Conservation (phyloP, 2,888 invertebrate genomes). For the Fragum whitleyi region DNA sequence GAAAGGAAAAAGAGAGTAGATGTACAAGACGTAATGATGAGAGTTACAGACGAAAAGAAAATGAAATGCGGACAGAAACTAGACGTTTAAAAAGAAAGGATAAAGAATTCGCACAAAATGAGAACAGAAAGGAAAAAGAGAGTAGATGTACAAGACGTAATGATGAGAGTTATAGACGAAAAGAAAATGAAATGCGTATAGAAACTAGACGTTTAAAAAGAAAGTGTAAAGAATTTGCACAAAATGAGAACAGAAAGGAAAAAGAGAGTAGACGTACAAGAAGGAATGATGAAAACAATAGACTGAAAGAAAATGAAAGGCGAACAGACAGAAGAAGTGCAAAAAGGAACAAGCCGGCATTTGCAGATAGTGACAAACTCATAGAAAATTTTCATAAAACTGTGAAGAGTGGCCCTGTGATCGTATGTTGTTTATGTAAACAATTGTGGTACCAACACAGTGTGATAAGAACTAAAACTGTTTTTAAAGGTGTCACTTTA, state of each 20-base stretch:
- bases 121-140: not conserved
- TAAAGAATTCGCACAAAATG: not conserved
- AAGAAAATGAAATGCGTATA: not conserved
- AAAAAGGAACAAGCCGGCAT: not conserved
- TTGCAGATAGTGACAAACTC: conserved; percentile 16
- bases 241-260: not conserved
- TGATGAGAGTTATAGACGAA: not conserved
- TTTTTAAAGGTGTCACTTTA: conserved; percentile 10
- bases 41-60: conserved; percentile 1
- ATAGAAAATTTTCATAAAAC: conserved; percentile 34
- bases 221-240: not conserved
- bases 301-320: not conserved
- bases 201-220: not conserved
- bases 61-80: not conserved
- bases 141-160: conserved; percentile 6
- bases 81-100: conserved; percentile 10
- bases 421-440: conserved; percentile 50
- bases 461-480: not conserved
- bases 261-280: not conserved
- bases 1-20: conserved; percentile 2
- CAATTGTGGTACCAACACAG: conserved; percentile 44
- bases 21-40: conserved; percentile 9
- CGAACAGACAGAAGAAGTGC: conserved; percentile 4
- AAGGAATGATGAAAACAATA: not conserved
- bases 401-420: conserved; percentile 39